These are phyloP conservation scores for Cydia splendana DNA, from an alignment of 1,140 invertebrate genomes.

Conservation along the genomic window DNA sequence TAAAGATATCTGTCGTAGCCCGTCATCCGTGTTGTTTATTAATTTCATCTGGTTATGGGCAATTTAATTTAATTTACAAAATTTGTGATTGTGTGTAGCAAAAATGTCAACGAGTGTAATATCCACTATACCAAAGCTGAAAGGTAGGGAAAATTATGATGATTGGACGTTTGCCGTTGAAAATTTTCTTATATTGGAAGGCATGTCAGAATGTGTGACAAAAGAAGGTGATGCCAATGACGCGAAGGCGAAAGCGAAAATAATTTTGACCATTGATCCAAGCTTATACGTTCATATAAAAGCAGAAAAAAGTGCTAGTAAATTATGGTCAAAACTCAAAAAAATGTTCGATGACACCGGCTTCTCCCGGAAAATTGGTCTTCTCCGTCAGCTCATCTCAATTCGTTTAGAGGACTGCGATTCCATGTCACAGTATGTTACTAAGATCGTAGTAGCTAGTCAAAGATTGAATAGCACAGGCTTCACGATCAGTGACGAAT, in stretches of 20 bases:
- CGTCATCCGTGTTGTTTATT: background rate
- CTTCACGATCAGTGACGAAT: background rate
- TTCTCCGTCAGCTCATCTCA: background rate
- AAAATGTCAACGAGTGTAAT: background rate
- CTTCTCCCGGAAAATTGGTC: background rate
- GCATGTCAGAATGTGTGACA: constrained; percentile 44
- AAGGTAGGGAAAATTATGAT: constrained; percentile 51
- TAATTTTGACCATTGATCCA: constrained; percentile 32
- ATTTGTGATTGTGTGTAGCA: background rate
- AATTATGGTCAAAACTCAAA: background rate
- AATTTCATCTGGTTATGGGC: background rate
- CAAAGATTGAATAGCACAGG: background rate
- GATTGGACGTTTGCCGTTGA: constrained; percentile 55
- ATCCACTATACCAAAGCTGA: constrained; percentile 38
- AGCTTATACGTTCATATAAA: background rate
- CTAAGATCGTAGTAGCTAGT: background rate
- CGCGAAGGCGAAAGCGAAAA: constrained; percentile 37
- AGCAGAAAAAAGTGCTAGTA: background rate
- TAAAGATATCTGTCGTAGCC: too few relatives aligned
- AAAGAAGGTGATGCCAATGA: constrained; percentile 29
- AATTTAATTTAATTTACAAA: background rate
- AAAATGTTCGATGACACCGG: too few relatives aligned
- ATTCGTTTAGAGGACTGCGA: background rate
- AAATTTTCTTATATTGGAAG: constrained; percentile 50
- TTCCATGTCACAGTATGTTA: background rate